Base-by-base conservation (phyloP, 2,113 vertebrate genomes). In the Merops nubicus region DNA sequence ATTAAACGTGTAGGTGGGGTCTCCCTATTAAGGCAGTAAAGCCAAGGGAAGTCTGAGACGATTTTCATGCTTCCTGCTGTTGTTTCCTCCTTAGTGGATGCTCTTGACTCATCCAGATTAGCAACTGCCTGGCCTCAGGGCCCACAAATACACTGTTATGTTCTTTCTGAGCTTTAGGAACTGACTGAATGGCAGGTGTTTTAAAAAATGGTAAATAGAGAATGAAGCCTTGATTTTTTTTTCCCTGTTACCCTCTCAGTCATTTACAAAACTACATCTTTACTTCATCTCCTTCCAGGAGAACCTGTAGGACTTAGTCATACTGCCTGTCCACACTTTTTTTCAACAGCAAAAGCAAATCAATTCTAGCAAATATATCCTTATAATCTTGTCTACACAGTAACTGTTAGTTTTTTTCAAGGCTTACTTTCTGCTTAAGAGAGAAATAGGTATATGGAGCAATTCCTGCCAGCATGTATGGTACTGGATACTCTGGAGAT, bases 61-160 rank as follows among this genome's bases (percentile, higher is more conserved):
- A 92, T 97, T 96, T 95, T 67, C 26, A 17, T 72, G 47, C 54
- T 96, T 91, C 91, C 91, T 93, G 91, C 57, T 89, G 34, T 60
- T 93, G 85, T 95, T 91, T 85, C 78, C 70, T 94, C 76, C 7
- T 40, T n/a, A 86, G 51, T 87, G 43, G 76, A 79, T 85, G 65
- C 65, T 93, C 51, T 74, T 80, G 63, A 86, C 43, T 91, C 76
- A 57, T 75, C 80, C 73, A 76, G 22, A 72, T 74, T 83, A 84
- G 40, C 72, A 89, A 68, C 18, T 75, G 65, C 40, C 73, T 68
- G 36, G 73, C 76, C 53, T 11, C 42, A 45, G 73, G 80, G 48
- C 36, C 11, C 56, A 38, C 15, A 7, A 42, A 96, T 79, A 82
- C 89, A 45, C 36, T 92, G 60, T 51, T 56, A 47, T 20, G 76